Conservation (phyloP, 2,797 vertebrate genomes). For the Phataginus tricuspis region DNA sequence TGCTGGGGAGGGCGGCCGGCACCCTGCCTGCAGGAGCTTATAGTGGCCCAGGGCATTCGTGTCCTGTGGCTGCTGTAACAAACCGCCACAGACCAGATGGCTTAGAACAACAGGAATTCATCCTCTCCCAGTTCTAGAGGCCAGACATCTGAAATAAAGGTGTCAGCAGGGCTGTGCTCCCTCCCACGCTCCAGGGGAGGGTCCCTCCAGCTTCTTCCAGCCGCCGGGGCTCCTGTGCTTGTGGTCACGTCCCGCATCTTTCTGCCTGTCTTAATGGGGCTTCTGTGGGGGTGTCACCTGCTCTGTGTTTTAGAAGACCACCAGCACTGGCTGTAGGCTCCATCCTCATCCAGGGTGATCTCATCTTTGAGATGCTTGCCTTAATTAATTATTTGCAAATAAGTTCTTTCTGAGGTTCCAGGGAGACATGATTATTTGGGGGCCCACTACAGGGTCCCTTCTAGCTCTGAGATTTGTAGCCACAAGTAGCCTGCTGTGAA, state of each 20-base stretch:
- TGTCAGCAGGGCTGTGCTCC: accelerated
- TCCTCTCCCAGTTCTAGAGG: no score
- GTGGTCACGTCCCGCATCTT: accelerated
- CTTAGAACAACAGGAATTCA: not conserved
- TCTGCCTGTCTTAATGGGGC: not conserved
- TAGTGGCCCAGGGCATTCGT: accelerated
- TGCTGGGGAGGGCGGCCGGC: accelerated
- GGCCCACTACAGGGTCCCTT: accelerated
- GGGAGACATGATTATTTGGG: not conserved
- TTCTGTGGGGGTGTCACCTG: not conserved
- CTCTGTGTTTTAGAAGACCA: not conserved
- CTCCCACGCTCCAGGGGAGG: accelerated
- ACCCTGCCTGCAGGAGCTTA: not conserved
- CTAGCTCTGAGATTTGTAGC: not conserved
- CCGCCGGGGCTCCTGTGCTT: not conserved
- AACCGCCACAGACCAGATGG: not conserved
- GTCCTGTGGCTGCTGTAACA: no score
- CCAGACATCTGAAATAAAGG: not conserved
- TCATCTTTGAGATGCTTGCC: accelerated
- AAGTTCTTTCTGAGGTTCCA: no score
- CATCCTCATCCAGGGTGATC: not conserved
- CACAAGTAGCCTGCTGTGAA: accelerated
- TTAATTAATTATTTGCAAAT: not conserved
- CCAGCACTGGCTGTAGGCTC: accelerated
- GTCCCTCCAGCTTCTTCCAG: not conserved